These are phyloP conservation scores for Podarcis lilfordi DNA, from an alignment of 2,797 vertebrate species.

Conservation along the genomic window DNA sequence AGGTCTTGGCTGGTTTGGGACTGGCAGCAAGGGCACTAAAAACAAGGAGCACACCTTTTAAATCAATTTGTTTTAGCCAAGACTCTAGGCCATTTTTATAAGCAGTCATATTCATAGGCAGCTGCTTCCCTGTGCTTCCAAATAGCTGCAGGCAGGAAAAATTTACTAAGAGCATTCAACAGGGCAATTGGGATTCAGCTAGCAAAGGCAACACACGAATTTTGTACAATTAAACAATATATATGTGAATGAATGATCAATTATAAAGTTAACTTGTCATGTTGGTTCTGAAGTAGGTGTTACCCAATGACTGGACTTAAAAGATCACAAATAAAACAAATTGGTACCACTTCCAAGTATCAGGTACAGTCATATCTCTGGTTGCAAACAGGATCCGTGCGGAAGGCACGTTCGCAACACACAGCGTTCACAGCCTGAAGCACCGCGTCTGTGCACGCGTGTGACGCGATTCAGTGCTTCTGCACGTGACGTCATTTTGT, in stretches of 20 bases:
- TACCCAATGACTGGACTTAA: neutral
- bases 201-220: conserved; percentile 48
- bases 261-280: neutral
- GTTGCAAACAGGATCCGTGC: no score
- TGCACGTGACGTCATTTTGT: no score
- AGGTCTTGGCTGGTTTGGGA: conserved; percentile 95
- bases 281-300: neutral
- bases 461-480: no score
- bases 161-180: conserved; percentile 49
- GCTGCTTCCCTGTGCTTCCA: conserved; percentile 40
- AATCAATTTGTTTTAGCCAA: conserved; percentile 61
- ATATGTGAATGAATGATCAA: neutral
- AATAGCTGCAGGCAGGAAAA: conserved; percentile 48
- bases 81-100: conserved; percentile 61
- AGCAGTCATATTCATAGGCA: conserved; percentile 27
- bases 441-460: no score
- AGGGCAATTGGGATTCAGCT: conserved; percentile 59
- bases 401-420: no score
- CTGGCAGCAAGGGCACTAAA: conserved; percentile 96
- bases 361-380: neutral
- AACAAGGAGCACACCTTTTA: conserved; percentile 76
- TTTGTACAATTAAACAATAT: neutral
- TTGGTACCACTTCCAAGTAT: neutral
- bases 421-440: no score
- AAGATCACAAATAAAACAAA: neutral